phyloP scores from a whole-genome alignment of 2,797 vertebrate genomes.

The Eurystomus glaucurus region DNA sequence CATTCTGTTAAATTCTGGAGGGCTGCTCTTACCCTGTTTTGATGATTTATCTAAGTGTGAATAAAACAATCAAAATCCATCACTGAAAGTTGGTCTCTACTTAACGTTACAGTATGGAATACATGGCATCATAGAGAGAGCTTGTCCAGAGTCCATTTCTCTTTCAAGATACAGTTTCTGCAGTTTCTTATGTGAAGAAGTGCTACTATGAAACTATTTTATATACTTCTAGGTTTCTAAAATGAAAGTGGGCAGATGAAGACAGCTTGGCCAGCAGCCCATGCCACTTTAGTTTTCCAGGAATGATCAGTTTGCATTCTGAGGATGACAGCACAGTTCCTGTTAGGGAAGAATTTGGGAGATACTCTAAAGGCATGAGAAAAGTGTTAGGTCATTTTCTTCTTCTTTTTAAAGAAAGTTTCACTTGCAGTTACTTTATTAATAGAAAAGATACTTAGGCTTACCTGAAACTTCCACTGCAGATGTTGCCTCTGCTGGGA shows the following conservation, averaged over 20 bases:
- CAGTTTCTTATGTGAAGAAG: not conserved
- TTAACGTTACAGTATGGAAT: not conserved
- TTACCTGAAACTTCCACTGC: not conserved
- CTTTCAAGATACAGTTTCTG: not conserved
- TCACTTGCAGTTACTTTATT: not conserved
- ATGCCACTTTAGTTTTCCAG: not conserved
- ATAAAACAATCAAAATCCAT: not conserved
- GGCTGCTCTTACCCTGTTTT: not conserved
- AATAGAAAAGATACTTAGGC: not conserved
- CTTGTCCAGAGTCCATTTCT: not conserved
- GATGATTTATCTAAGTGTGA: not conserved
- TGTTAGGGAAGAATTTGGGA: not conserved
- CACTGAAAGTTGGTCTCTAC: not conserved
- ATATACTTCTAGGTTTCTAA: not conserved
- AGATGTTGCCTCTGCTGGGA: not conserved
- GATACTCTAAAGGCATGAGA: not conserved
- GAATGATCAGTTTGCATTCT: not conserved
- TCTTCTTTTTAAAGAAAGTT: not conserved
- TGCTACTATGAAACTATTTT: not conserved
- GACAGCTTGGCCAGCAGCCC: not conserved
- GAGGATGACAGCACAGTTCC: not conserved
- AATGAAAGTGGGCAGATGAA: not conserved
- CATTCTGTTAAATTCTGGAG: not conserved
- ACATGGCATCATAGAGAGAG: not conserved
- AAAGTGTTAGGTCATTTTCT: not conserved